Conservation (phyloP, 2,888 invertebrate genomes). For the Melinaea menophilus region DNA sequence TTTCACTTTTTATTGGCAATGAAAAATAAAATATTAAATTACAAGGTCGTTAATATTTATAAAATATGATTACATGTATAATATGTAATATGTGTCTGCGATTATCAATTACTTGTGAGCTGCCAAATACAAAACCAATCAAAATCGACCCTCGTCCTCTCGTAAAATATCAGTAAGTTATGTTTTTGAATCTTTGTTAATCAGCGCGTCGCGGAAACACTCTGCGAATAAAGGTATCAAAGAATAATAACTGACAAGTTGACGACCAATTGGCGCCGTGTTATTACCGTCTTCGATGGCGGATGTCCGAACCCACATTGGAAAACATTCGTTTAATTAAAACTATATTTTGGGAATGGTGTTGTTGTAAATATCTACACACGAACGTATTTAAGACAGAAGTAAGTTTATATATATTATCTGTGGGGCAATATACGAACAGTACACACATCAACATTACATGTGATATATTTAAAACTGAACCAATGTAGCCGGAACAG, state of each 20-base stretch:
- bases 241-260: no score
- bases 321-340: no score
- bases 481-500: constrained; percentile 53
- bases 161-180: no score
- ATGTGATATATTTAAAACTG: neutral
- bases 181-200: no score
- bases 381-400: neutral
- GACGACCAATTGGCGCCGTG: no score
- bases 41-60: neutral
- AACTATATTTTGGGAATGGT: no score
- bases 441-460: neutral
- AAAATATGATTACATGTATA: neutral
- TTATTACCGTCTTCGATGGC: no score
- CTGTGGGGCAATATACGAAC: neutral
- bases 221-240: no score
- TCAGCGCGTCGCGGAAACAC: no score
- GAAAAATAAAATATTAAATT: constrained; percentile 1
- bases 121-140: neutral
- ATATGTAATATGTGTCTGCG: neutral
- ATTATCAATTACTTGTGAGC: neutral
- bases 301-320: no score
- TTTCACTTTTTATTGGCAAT: neutral
- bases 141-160: neutral
- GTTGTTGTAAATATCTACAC: no score
- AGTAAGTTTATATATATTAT: constrained; percentile 1